Conservation (phyloP, 2,797 vertebrate species). For the Phyllotis vaccarum region DNA sequence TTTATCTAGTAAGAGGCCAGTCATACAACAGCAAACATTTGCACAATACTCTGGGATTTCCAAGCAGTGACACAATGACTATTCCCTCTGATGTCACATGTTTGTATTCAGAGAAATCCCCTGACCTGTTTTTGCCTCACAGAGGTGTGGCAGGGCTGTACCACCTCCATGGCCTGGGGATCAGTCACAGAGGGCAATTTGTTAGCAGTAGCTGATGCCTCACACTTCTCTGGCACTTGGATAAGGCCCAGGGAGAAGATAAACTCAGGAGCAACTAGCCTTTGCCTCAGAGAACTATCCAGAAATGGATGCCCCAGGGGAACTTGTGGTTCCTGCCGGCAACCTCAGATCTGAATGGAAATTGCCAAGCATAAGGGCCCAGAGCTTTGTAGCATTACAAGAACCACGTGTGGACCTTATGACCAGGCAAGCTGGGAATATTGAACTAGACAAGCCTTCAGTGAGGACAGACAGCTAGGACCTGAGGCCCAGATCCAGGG, state of each 20-base stretch:
- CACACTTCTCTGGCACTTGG: not conserved
- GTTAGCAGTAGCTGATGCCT: not conserved
- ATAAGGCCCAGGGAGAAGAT: not conserved
- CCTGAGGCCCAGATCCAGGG: not conserved
- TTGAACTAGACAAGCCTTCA: not conserved
- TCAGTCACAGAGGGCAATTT: not conserved
- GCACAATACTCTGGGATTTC: constrained; percentile 56
- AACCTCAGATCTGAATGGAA: not conserved
- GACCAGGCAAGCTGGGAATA: not conserved
- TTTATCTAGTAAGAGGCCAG: constrained; percentile 52
- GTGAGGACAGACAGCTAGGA: not conserved
- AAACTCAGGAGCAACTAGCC: not conserved
- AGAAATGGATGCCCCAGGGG: not conserved
- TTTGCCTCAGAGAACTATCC: not conserved
- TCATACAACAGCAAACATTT: constrained; percentile 69
- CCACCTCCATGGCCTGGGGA: not conserved
- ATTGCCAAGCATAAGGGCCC: not conserved
- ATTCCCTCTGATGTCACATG: not conserved
- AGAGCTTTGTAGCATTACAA: not conserved
- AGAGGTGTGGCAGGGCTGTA: not conserved
- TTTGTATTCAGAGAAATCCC: not conserved
- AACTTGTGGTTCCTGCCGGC: not conserved
- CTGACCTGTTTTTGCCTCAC: not conserved
- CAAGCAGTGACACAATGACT: not conserved
- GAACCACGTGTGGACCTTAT: not conserved